Evolutionary conservation across 2,113 vertebrate genomes (phyloP), one percentile per base, ranked within the genome.

Genomic region (Oryzias celebensis): DNA sequence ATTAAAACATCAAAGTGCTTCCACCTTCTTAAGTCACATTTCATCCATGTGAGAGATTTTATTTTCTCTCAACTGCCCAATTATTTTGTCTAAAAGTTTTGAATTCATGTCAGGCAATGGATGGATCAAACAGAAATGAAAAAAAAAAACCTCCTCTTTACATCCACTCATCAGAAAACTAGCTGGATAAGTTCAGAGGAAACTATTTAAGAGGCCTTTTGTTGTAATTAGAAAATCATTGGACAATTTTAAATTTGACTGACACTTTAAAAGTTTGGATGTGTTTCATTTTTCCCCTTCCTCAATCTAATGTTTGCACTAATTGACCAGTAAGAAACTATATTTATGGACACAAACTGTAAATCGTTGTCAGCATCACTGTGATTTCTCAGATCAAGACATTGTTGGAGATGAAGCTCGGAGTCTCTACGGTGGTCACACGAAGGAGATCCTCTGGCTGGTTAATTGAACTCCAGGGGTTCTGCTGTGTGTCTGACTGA

Each of bases 391-490:
- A 62, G 71, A 85, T 82, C 61, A 65, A 58, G 70, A 58, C 53
- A 72, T 70, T 73, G 77, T 59, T 78, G 45, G 46, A 70, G 68
- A 71, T 71, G 58, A 54, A 36, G 52, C 58, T 68, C 65, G 71
- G 64, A 67, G 59, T 53, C 65, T 71, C 65, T 74, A 31, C 45
- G 72, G 51, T 48, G 61, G 60, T 51, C 63, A 46, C 41, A 61
- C 20, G 66, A 70, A 83, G 62, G 46, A 79, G 65, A 75, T 75
- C 47, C 31, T 56, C 77, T 59, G 68, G 43, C 63, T 65, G 66
- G 64, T 62, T 87, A 83, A 88, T 83, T 86, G 82, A 87, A 83
- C 77, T 82, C 75, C 51, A 65, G 80, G 77, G 81, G 78, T 60
- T 56, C 55, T 47, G 68, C 66, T 76, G 49, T 75, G 82, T 83